phyloP scores from a whole-genome alignment of 1,140 invertebrate genomes.

The Drosophila murphyi region DNA sequence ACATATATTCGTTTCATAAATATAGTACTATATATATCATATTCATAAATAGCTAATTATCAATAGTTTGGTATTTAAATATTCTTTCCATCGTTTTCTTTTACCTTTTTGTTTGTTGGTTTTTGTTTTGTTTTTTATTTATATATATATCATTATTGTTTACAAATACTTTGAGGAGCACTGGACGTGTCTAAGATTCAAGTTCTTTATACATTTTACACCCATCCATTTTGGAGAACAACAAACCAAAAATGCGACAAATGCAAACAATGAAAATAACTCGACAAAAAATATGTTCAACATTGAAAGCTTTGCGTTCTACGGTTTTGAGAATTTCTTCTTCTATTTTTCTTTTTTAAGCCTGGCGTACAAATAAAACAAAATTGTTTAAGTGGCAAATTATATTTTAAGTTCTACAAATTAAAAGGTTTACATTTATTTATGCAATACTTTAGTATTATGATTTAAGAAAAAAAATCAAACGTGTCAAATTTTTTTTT shows the following conservation, averaged over 20 bases:
- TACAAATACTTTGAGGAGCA: constrained; percentile 84
- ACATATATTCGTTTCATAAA: constrained; percentile 30
- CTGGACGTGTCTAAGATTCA: constrained; percentile 82
- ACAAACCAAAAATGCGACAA: constrained; percentile 16
- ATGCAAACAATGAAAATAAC: constrained; percentile 4
- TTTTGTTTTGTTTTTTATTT: constrained; percentile 15
- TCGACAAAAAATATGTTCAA: constrained; percentile 1
- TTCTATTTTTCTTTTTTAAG: constrained; percentile 32
- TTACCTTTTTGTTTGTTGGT: constrained; percentile 8
- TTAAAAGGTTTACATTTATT: constrained; percentile 62
- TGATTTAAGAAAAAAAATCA: constrained; percentile 9
- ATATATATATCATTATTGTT: constrained; percentile 78
- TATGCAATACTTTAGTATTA: constrained; percentile 32
- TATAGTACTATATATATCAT: constrained; percentile 34
- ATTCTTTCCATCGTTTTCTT: too few species aligned
- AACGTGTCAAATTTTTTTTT: constrained; percentile 29
- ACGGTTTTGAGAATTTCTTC: constrained; percentile 11
- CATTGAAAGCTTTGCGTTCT: constrained; percentile 40
- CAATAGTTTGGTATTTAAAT: constrained; percentile 15
- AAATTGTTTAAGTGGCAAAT: constrained; percentile 24
- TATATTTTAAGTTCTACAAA: constrained; percentile 58
- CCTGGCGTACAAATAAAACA: constrained; percentile 26
- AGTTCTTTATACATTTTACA: constrained; percentile 60
- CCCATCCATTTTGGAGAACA: constrained; percentile 59
- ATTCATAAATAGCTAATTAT: constrained; percentile 50